These are phyloP conservation scores for Peribatodes rhomboidaria DNA, from an alignment of 2,888 invertebrate species.

Conservation along the genomic window DNA sequence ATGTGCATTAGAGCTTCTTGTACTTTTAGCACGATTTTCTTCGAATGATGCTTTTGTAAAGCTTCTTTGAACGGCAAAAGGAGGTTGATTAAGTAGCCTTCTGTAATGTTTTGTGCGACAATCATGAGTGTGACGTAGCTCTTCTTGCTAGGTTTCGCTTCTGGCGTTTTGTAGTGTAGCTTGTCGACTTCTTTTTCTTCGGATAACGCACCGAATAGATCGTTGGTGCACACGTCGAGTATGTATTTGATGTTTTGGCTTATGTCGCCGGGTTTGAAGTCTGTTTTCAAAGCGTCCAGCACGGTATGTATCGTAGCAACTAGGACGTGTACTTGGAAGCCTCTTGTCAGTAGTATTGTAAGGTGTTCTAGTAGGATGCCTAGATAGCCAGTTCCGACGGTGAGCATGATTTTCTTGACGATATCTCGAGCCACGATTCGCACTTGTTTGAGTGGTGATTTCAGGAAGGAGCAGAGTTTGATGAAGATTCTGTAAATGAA, in stretches of 20 bases:
- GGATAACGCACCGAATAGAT: slow-evolving; percentile 94
- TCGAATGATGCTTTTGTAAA: slow-evolving; percentile 91
- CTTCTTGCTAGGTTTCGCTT: slow-evolving; percentile 93
- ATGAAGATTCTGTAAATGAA: slow-evolving; percentile 89
- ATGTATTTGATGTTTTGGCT: slow-evolving; percentile 92
- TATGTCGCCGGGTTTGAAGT: slow-evolving; percentile 92
- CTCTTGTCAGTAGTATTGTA: slow-evolving; percentile 92
- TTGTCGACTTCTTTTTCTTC: slow-evolving; percentile 97
- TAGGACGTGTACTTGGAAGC: slow-evolving; percentile 97
- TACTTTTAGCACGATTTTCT: slow-evolving; percentile 92
- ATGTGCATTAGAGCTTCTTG: slow-evolving; percentile 93
- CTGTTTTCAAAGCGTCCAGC: slow-evolving; percentile 89
- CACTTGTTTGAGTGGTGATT: slow-evolving; percentile 95
- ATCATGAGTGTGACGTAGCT: slow-evolving; percentile 95
- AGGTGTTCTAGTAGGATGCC: slow-evolving; percentile 93
- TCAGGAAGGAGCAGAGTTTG: slow-evolving; percentile 96
- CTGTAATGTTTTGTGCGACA: slow-evolving; percentile 92
- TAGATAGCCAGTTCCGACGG: slow-evolving; percentile 94
- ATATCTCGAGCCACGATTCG: slow-evolving; percentile 94
- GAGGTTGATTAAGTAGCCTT: slow-evolving; percentile 91
- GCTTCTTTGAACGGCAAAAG: slow-evolving; percentile 94
- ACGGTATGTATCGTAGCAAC: slow-evolving; percentile 95
- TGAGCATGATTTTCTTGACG: slow-evolving; percentile 95
- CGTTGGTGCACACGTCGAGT: slow-evolving; percentile 93
- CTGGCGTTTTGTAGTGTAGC: slow-evolving; percentile 92